Conservation (phyloP, 2,113 vertebrate genomes). For the Dasyurus viverrinus region DNA sequence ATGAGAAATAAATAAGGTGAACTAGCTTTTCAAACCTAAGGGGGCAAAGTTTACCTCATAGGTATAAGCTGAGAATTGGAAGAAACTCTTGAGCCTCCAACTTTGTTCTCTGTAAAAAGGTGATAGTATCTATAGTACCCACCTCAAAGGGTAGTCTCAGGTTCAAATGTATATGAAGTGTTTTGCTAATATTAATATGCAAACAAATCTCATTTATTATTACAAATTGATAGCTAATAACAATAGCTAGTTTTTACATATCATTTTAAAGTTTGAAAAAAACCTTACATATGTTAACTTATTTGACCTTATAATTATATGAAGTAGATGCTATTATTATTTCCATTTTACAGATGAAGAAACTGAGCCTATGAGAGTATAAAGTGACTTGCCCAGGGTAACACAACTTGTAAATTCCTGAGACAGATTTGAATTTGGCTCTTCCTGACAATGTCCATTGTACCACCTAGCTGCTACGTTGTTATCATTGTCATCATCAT, state of each 20-base stretch:
- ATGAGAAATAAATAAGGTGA: neutral
- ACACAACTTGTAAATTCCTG: neutral
- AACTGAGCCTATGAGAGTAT: neutral
- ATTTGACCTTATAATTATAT: neutral
- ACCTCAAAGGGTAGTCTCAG: neutral
- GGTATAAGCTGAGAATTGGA: neutral
- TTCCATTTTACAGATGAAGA: neutral
- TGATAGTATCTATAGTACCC: neutral
- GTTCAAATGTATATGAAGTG: neutral
- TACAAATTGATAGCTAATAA: neutral
- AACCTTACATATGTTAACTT: neutral
- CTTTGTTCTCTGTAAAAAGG: neutral
- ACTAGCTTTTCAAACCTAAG: neutral
- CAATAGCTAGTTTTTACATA: neutral
- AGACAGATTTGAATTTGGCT: neutral
- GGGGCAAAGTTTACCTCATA: neutral
- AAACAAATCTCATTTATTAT: neutral
- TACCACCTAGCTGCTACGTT: neutral
- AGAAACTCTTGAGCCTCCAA: neutral
- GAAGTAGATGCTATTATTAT: neutral
- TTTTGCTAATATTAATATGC: neutral
- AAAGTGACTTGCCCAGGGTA: neutral
- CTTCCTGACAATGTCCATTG: neutral
- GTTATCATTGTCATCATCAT: neutral
- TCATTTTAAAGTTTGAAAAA: neutral